Base-by-base conservation (phyloP, 1,140 invertebrate species). In the Pararge aegeria region DNA sequence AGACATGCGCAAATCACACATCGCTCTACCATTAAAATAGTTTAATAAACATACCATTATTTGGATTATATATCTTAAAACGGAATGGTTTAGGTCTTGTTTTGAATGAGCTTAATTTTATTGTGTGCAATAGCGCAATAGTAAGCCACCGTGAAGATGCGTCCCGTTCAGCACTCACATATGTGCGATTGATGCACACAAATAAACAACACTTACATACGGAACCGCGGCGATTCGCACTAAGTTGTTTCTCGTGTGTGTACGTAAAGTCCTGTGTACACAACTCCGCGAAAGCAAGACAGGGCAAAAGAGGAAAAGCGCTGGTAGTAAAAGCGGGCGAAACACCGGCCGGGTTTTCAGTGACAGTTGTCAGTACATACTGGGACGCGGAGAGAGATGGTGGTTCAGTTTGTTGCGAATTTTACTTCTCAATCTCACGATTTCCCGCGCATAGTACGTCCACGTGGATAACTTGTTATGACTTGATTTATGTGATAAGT, bases 271-370 rank as follows among this genome's bases (percentile, higher is more conserved):
- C 74, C 64, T 71, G 63, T 76, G 64, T 80, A 68, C 77, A 81
- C 71, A 78, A 73, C 82, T 80, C 80, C 79, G 80, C 73, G 75
- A 71, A 80, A 87, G 80, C 70, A 78, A 83, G 81, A 87, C 80
- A 79, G 79, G 75, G 75, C 62, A 80, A 79, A 78, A 79, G 80
- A 77, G 81, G 81, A 46, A 82, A 83, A 83, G 68, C 77, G 74
- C 48, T 66, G 46, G 70, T 78, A 82, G 77, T 85, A 76, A 79
- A 80, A 75, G 75, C 75, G 73, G 64, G 72, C 67, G 66, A 77
- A 82, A 83, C 72, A 72, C 71, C 75, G 74, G 71, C 60, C 70
- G 65, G 72, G 74, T 55, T 61, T 55, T 48, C 64, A 40, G 73
- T 75, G 75, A 75, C 77, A 78, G 70, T 77, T 77, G 80, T 78